phyloP scores from a whole-genome alignment of 2,888 invertebrate genomes.

The Apomyelois bistriatella region DNA sequence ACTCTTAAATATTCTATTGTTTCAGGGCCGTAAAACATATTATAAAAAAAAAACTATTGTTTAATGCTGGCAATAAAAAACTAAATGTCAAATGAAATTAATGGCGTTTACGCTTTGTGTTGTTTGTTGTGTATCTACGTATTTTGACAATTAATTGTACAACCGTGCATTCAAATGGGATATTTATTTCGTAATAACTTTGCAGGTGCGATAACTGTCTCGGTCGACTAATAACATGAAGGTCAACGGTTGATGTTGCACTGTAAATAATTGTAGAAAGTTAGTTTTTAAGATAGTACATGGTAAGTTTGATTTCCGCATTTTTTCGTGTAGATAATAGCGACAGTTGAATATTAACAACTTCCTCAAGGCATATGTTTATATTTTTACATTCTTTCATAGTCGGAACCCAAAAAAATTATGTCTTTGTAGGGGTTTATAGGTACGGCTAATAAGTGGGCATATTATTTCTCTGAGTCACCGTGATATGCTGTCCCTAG shows the following conservation, averaged over 20 bases:
- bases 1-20: no score
- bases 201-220: constrained; percentile 18
- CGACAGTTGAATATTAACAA: constrained; percentile 17
- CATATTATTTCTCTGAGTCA: constrained; percentile 55
- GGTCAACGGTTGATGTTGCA: constrained; percentile 24
- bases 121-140: constrained; percentile 27
- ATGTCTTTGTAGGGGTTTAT: background rate
- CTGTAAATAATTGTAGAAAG: constrained; percentile 27
- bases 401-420: background rate
- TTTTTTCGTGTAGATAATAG: constrained; percentile 17
- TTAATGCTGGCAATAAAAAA: background rate
- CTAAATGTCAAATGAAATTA: constrained; percentile 24
- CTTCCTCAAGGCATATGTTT: constrained; percentile 16
- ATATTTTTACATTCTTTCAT: background rate
- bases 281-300: constrained; percentile 19
- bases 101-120: constrained; percentile 42
- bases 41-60: no score
- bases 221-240: constrained; percentile 28
- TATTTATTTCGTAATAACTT: constrained; percentile 25
- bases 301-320: constrained; percentile 19
- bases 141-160: constrained; percentile 31
- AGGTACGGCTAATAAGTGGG: constrained; percentile 20
- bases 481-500: constrained; percentile 32
- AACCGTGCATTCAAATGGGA: constrained; percentile 22
- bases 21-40: no score